Base-by-base conservation (phyloP, 2,888 invertebrate genomes). In the Bellardia pandia region DNA sequence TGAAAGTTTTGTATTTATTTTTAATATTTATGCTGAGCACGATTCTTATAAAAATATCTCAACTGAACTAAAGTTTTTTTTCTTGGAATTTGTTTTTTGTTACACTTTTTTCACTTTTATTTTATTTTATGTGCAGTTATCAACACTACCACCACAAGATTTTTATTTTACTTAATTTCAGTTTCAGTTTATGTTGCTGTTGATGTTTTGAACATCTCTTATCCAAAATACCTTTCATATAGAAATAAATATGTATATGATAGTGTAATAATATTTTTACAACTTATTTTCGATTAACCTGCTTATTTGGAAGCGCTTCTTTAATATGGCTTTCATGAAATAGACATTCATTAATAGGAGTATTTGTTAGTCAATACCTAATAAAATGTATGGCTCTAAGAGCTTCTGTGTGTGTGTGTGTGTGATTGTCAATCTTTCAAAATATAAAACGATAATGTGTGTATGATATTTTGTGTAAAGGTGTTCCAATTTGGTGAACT, bases 1-100 rank as follows among this genome's bases (percentile, higher is more conserved):
- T 69, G 33, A 78, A 82, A 78, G 68, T 69, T 81, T 77, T 64
- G 30, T 58, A 64, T 83, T 75, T 86, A 42, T 80, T 42, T 86
- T 66, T 53, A 23, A 62, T 80, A 71, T 71, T 80, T 84, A 86
- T 86, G 79, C 86, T 37, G 76, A 74, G 80, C 84, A 86, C 86
- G 84, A 84, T 86, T 86, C 53, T 77, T 76, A 60, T 72, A 77
- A 84, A 83, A 69, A 75, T 79, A 75, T 69, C 40, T 51, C 33
- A 69, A 48, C 37, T 33, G n/a, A 80, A 64, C 74, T 58, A 40
- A 72, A 74, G 66, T 58, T 74, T 64, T 56, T n/a, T 33, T 53
- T 62, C n/a, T 13, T 69, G 1, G 11, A 51, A 51, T 51, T 9
- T 69, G 48, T 37, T 60, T 37, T 14, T 23, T 45, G 45, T 45